These are phyloP conservation scores for Microplitis demolitor DNA, from an alignment of 1,140 invertebrate species.

Conservation along the genomic window DNA sequence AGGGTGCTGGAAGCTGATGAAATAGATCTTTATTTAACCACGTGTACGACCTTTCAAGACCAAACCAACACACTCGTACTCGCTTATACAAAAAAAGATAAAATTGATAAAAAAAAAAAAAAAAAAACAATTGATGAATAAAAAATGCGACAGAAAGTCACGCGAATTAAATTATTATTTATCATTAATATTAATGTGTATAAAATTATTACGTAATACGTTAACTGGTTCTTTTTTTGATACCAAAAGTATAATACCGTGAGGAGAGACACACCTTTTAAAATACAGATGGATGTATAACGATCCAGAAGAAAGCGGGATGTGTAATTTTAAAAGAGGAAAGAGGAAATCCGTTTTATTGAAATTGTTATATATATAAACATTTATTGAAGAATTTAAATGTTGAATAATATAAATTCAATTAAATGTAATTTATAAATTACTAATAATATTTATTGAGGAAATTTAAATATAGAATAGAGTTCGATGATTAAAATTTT, in stretches of 20 bases:
- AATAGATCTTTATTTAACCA: not conserved
- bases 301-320: not conserved
- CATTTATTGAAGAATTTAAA: not conserved
- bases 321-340: not conserved
- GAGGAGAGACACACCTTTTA: not conserved
- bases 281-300: not conserved
- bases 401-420: not conserved
- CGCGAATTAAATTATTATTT: too few species aligned
- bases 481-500: too few species aligned
- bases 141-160: not conserved
- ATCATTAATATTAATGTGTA: not conserved
- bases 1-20: not conserved
- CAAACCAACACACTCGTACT: not conserved
- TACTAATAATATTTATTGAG: not conserved
- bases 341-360: slow-evolving; percentile 9
- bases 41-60: slow-evolving; percentile 19
- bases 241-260: not conserved
- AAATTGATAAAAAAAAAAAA: not conserved
- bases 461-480: too few species aligned
- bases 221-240: not conserved
- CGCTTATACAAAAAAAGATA: not conserved
- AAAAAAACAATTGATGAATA: not conserved
- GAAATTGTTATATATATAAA: not conserved
- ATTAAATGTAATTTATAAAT: not conserved
- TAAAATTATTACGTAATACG: not conserved